A percentile compares a stretch with the other conserved stretches of the same genome.
These are phyloP conservation scores for Eleutherodactylus coqui DNA, from an alignment of 2,797 vertebrate genomes.

Conservation along the genomic window DNA sequence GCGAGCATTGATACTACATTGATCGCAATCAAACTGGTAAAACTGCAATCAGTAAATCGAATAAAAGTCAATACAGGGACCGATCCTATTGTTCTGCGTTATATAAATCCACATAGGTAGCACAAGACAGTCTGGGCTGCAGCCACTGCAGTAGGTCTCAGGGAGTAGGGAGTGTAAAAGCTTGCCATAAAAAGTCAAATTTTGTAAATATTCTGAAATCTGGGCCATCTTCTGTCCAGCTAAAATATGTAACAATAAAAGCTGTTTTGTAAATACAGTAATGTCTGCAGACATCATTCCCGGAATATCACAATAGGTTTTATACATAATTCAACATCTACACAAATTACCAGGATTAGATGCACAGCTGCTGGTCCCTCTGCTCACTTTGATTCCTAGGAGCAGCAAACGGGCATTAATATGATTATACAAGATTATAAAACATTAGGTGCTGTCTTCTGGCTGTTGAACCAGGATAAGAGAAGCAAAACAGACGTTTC, in stretches of 20 bases:
- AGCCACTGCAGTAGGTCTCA: background rate
- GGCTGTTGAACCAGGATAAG: conserved; percentile 20
- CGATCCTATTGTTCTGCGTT: background rate
- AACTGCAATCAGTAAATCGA: conserved; percentile 1
- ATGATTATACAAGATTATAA: conserved; percentile 44
- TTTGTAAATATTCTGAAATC: background rate
- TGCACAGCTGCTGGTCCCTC: conserved; percentile 16
- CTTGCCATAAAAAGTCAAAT: background rate
- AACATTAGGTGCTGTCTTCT: conserved; percentile 24
- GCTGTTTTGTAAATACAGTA: conserved; percentile 25
- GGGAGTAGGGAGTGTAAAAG: background rate
- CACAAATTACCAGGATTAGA: conserved; percentile 36
- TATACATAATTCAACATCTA: conserved; percentile 37
- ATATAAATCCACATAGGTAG: background rate
- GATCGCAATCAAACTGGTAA: background rate
- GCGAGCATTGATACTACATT: background rate
- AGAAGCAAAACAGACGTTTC: background rate
- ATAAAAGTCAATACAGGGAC: background rate
- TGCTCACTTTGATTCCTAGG: conserved; percentile 28
- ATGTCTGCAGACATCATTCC: conserved; percentile 14
- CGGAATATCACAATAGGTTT: conserved; percentile 24
- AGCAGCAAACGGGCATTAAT: conserved; percentile 23
- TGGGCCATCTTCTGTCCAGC: background rate
- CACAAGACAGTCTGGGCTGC: background rate
- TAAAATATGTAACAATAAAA: conserved; percentile 25